These are phyloP conservation scores for Lacerta bilineata DNA, from an alignment of 2,797 vertebrate genomes.

Conservation along the genomic window DNA sequence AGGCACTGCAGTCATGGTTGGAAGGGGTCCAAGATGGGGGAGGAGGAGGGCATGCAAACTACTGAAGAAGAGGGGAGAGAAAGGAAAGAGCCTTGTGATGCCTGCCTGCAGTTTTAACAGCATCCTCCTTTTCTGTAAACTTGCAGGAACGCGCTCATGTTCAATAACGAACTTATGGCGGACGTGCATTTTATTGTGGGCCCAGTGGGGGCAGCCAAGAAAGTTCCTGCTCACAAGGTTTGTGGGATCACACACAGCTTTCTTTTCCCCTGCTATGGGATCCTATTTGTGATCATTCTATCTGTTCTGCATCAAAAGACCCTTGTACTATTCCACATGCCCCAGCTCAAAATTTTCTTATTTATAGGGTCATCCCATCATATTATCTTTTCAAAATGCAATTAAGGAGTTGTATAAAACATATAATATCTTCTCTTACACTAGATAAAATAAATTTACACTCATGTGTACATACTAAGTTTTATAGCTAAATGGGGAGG, in stretches of 20 bases:
- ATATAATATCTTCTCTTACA: not conserved
- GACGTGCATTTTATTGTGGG: conserved; percentile 98
- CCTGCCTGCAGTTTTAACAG: not conserved
- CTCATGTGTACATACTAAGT: not conserved
- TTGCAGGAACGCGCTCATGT: conserved; percentile 96
- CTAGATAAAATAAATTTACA: not conserved
- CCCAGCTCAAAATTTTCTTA: not conserved
- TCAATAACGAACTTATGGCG: conserved; percentile 99
- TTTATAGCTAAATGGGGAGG: not conserved
- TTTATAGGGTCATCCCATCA: not conserved
- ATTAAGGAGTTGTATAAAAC: no score
- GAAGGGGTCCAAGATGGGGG: not conserved
- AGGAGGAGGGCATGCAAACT: no score
- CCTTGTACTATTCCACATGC: not conserved
- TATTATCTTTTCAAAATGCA: no score
- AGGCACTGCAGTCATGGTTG: not conserved
- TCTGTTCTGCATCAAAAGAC: not conserved
- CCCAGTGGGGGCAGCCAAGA: conserved; percentile 86
- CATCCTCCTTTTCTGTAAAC: conserved; percentile 53
- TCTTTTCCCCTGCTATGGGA: not conserved
- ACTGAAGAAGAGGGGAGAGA: not conserved
- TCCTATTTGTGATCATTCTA: not conserved
- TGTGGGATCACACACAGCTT: conserved; percentile 39
- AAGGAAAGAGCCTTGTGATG: no score
- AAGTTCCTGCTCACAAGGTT: conserved; percentile 97